A percentile compares a stretch with the other conserved stretches of the same genome.
Evolutionary conservation across 2,113 vertebrate genomes (phyloP).

Genomic region (Dendropsophus ebraccatus): DNA sequence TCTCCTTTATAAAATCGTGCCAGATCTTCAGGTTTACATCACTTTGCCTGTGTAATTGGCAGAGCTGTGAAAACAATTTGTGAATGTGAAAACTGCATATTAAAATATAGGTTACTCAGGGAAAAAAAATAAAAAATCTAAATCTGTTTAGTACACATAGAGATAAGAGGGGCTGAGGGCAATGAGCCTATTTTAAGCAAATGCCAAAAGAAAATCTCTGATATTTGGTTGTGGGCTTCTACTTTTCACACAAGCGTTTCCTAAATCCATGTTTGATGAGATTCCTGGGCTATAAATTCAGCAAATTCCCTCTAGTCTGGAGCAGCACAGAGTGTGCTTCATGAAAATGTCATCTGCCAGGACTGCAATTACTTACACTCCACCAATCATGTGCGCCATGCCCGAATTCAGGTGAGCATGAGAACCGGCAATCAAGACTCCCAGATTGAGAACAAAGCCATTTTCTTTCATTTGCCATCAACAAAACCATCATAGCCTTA

Average conservation of each 20-base stretch:
- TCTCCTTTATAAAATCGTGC: not conserved
- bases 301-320: conserved; percentile 75
- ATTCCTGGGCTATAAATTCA: conserved; percentile 74
- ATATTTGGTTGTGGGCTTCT: conserved; percentile 70
- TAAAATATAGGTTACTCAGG: conserved; percentile 54
- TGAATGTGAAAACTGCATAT: conserved; percentile 47
- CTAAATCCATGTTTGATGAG: conserved; percentile 80
- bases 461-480: conserved; percentile 84
- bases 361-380: conserved; percentile 81
- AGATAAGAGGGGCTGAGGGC: conserved; percentile 66
- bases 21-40: not conserved
- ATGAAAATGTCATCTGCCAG: conserved; percentile 83
- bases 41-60: conserved; percentile 18
- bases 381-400: conserved; percentile 81
- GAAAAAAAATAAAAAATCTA: conserved; percentile 3
- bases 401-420: conserved; percentile 83
- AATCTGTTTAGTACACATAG: conserved; percentile 57
- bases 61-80: conserved; percentile 46
- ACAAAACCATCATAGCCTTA: conserved; percentile 84
- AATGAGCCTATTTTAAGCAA: conserved; percentile 66
- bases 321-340: conserved; percentile 71
- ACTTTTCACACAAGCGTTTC: conserved; percentile 73
- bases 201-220: conserved; percentile 73
- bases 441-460: conserved; percentile 84
- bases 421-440: conserved; percentile 84